These are phyloP conservation scores for Scolopax bukidnonensis DNA, from an alignment of 2,797 vertebrate species.

Conservation along the genomic window DNA sequence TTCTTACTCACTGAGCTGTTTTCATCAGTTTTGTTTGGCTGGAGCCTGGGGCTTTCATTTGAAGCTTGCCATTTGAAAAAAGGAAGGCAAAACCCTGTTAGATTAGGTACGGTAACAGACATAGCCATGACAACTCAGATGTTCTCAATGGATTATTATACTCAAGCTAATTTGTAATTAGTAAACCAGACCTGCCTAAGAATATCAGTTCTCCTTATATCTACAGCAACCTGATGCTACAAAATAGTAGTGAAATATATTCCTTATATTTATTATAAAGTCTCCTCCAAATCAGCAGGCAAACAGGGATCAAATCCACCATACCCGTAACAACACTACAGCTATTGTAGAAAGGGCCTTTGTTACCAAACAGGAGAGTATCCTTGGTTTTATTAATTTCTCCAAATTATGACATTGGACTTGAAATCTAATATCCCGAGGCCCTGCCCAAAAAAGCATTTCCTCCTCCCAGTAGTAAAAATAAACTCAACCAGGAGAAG, in stretches of 20 bases:
- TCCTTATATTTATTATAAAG: not conserved
- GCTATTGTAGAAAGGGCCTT: not conserved
- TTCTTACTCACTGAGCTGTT: not conserved
- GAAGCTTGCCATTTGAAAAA: not conserved
- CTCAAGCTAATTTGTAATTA: not conserved
- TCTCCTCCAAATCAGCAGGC: not conserved
- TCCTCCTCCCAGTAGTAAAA: not conserved
- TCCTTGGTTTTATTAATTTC: not conserved
- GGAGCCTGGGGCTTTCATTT: not conserved
- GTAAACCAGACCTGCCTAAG: not conserved
- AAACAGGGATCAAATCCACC: not conserved
- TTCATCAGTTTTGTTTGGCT: not conserved
- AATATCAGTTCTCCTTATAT: not conserved
- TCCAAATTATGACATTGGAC: not conserved
- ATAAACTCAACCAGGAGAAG: not conserved
- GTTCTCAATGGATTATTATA: not conserved
- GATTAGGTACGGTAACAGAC: not conserved
- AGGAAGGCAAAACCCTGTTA: not conserved
- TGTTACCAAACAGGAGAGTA: not conserved
- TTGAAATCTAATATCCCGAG: not conserved
- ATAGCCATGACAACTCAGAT: not conserved
- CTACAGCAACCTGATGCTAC: not conserved
- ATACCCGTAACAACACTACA: not conserved
- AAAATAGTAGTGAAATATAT: not conserved
- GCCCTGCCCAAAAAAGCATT: not conserved